Percentiles rank a stretch among this genome's conserved stretches.
These are phyloP conservation scores for Zaprionus davidi DNA, from an alignment of 1,140 invertebrate genomes.

Conservation along the genomic window DNA sequence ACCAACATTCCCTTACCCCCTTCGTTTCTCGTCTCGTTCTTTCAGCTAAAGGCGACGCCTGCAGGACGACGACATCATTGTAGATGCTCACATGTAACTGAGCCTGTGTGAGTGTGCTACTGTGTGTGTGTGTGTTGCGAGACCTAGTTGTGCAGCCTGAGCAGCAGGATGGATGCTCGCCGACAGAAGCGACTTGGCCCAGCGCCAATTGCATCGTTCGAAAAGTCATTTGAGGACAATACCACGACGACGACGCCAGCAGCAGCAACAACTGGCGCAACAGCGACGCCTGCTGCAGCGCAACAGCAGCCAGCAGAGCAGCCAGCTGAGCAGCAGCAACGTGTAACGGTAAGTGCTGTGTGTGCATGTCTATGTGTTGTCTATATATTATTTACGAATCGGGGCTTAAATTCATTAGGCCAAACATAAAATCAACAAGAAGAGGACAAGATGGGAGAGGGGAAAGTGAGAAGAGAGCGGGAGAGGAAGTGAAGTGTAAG, in stretches of 20 bases:
- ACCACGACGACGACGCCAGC: constrained; percentile 49
- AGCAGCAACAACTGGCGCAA: constrained; percentile 10
- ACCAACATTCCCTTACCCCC: neutral
- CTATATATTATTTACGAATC: constrained; percentile 47
- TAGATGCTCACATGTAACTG: constrained; percentile 3
- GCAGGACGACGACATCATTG: constrained; percentile 35
- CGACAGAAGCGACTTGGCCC: constrained; percentile 91
- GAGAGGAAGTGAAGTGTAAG: neutral
- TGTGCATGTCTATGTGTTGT: constrained; percentile 5
- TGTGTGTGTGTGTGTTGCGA: constrained; percentile 22
- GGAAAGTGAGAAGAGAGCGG: neutral
- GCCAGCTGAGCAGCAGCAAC: constrained; percentile 17
- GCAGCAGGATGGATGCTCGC: constrained; percentile 71
- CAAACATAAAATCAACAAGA: constrained; percentile 23
- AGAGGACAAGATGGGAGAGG: neutral
- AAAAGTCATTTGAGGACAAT: constrained; percentile 94
- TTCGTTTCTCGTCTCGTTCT: constrained; percentile 4
- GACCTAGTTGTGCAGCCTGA: constrained; percentile 37
- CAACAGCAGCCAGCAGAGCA: constrained; percentile 24
- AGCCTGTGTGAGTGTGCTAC: neutral
- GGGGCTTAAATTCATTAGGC: constrained; percentile 67
- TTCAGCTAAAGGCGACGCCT: constrained; percentile 43
- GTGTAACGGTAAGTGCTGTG: constrained; percentile 25
- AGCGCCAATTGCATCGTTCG: constrained; percentile 96
- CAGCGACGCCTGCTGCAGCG: constrained; percentile 42